These are phyloP conservation scores for Falco peregrinus DNA, from an alignment of 2,797 vertebrate species.

Conservation along the genomic window DNA sequence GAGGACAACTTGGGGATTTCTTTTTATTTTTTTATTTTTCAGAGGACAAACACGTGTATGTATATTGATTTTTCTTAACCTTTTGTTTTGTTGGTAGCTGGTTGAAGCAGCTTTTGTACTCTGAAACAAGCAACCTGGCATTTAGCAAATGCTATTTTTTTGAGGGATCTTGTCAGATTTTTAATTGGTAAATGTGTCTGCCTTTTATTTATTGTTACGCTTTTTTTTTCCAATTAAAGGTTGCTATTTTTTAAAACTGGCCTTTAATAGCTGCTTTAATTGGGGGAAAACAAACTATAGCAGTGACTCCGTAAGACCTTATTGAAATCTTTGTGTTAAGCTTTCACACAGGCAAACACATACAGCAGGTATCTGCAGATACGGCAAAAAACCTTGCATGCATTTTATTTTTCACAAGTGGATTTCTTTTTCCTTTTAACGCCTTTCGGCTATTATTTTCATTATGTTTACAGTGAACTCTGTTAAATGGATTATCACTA, in stretches of 20 bases:
- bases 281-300: conserved; percentile 66
- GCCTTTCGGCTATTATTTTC: not conserved
- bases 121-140: conserved; percentile 55
- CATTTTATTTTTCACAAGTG: conserved; percentile 25
- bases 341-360: not conserved
- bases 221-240: conserved; percentile 68
- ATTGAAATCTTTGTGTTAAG: conserved; percentile 10
- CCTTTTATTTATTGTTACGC: conserved; percentile 55
- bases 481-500: conserved; percentile 4
- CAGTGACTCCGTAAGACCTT: conserved; percentile 40
- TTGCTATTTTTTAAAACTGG: conserved; percentile 37
- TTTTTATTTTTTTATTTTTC: not conserved
- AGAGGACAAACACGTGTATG: not conserved
- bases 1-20: not conserved
- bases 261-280: conserved; percentile 69
- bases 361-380: conserved; percentile 2
- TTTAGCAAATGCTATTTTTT: conserved; percentile 64
- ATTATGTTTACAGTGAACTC: conserved; percentile 29
- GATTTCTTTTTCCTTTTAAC: not conserved
- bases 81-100: conserved; percentile 64
- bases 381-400: not conserved
- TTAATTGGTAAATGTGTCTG: conserved; percentile 73
- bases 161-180: conserved; percentile 68
- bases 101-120: conserved; percentile 38
- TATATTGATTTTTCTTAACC: conserved; percentile 57